phyloP scores from a whole-genome alignment of 2,797 vertebrate species.

The Varecia variegata region DNA sequence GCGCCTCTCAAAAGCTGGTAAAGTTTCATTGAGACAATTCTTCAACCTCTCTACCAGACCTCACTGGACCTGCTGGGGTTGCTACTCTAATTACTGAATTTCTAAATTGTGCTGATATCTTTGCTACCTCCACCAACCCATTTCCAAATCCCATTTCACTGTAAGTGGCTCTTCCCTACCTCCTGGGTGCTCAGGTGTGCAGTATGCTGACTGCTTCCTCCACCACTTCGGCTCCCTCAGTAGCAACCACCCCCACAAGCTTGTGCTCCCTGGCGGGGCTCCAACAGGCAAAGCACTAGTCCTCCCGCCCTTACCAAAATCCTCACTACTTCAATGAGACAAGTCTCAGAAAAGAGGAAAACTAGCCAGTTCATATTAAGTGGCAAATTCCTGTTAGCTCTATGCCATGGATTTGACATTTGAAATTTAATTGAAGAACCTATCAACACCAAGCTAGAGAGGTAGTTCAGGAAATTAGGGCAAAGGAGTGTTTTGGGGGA shows the following conservation, averaged over 20 bases:
- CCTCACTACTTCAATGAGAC: background rate
- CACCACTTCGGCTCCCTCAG: background rate
- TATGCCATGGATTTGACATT: background rate
- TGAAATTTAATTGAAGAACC: background rate
- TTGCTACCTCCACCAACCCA: background rate
- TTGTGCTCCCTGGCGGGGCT: background rate
- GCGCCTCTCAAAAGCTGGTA: background rate
- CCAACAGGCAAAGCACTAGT: background rate
- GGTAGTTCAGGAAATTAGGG: background rate
- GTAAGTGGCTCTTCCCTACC: background rate
- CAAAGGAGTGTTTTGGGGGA: background rate
- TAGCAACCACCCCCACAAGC: too few species aligned
- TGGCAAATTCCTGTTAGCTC: background rate
- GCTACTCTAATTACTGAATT: background rate
- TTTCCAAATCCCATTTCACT: background rate
- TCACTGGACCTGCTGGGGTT: background rate
- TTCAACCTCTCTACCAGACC: background rate
- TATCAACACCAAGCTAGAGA: background rate
- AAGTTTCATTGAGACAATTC: background rate
- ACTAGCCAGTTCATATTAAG: background rate
- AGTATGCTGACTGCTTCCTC: background rate
- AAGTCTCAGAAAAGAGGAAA: background rate
- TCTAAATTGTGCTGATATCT: background rate
- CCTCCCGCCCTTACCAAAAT: background rate
- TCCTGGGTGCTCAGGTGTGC: background rate